These are phyloP conservation scores for Bubo scandiacus DNA, from an alignment of 2,113 vertebrate genomes.

Conservation along the genomic window DNA sequence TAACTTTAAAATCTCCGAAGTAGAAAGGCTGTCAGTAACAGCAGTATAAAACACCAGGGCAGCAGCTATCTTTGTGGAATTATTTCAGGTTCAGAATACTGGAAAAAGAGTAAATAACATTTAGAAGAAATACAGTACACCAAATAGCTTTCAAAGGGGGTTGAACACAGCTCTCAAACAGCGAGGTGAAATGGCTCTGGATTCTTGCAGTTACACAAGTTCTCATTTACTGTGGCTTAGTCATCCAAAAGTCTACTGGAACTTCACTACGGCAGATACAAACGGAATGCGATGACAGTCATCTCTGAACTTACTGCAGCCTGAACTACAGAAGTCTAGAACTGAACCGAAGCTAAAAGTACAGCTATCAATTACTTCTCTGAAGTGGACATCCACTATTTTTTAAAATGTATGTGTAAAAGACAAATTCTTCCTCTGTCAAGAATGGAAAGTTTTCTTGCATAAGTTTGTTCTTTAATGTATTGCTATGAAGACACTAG, in stretches of 20 bases:
- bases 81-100: background rate
- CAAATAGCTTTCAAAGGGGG: background rate
- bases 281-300: background rate
- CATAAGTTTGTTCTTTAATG: background rate
- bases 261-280: background rate
- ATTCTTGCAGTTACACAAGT: background rate
- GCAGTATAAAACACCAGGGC: background rate
- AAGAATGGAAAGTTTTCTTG: background rate
- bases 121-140: background rate
- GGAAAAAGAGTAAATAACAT: background rate
- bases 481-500: background rate
- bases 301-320: background rate
- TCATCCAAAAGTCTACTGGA: background rate
- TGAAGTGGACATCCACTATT: no score
- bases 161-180: background rate
- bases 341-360: background rate
- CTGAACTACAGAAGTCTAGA: background rate
- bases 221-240: background rate
- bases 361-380: background rate
- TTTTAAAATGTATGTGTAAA: background rate
- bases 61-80: background rate
- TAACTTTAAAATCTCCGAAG: slow-evolving; percentile 11
- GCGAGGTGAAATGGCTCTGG: background rate
- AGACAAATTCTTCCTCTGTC: background rate
- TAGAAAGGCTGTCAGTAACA: background rate